A percentile compares a stretch with the other conserved stretches of the same genome.
phyloP scores from a whole-genome alignment of 2,113 vertebrate species.

The Calyptommatus sinebrachiatus region DNA sequence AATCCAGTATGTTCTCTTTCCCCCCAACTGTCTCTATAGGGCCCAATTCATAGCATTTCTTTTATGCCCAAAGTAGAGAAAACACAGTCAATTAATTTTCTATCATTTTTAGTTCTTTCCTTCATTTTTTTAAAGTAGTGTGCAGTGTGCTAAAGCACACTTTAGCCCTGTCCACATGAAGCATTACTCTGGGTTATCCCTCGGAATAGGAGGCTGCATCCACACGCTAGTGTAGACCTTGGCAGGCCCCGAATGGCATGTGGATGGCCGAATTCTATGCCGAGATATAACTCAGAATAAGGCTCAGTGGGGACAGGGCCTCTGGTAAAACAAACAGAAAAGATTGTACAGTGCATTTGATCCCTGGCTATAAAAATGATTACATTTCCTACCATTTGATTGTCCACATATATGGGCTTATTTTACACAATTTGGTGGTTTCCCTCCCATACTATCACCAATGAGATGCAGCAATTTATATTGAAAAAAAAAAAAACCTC shows the following conservation, averaged over 20 bases:
- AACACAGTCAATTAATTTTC: slow-evolving; percentile 61
- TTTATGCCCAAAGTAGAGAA: slow-evolving; percentile 73
- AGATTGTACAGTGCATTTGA: slow-evolving; percentile 78
- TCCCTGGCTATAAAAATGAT: slow-evolving; percentile 63
- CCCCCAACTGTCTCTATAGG: slow-evolving; percentile 58
- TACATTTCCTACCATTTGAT: slow-evolving; percentile 56
- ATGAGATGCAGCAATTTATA: not conserved
- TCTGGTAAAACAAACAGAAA: slow-evolving; percentile 62
- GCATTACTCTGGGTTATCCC: no score
- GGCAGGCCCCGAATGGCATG: no score
- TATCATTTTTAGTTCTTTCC: no score
- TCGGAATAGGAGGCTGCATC: no score
- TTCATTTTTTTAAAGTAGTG: slow-evolving; percentile 61
- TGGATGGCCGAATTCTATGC: no score
- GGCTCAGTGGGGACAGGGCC: no score
- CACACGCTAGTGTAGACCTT: no score
- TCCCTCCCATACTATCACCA: slow-evolving; percentile 15
- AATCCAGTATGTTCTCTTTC: slow-evolving; percentile 71
- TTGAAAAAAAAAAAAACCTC: not conserved
- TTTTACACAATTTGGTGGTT: slow-evolving; percentile 48
- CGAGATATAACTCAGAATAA: no score
- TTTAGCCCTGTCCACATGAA: slow-evolving; percentile 37
- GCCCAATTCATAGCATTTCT: slow-evolving; percentile 70
- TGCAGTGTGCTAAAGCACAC: slow-evolving; percentile 69
- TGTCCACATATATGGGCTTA: slow-evolving; percentile 60